These are phyloP conservation scores for Periparus ater DNA, from an alignment of 2,797 vertebrate species.

Conservation along the genomic window DNA sequence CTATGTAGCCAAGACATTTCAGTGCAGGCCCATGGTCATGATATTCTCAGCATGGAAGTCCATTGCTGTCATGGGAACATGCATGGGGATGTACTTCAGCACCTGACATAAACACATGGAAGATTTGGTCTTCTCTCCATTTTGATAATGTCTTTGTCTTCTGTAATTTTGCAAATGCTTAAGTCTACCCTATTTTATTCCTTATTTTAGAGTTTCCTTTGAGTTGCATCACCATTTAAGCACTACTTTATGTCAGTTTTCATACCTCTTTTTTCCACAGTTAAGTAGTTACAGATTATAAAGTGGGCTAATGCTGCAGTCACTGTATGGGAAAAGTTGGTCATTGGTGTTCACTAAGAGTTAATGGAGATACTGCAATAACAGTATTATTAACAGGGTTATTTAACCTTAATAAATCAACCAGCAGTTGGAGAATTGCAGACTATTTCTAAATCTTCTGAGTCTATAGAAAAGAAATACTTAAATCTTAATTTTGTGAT, in stretches of 20 bases:
- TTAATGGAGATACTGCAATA: not conserved
- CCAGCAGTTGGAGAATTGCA: not conserved
- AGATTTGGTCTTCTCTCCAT: not conserved
- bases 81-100: accelerated
- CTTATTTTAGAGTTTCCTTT: not conserved
- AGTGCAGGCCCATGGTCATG: not conserved
- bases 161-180: not conserved
- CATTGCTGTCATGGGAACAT: not conserved
- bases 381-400: not conserved
- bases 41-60: not conserved
- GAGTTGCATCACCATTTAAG: not conserved
- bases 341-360: not conserved
- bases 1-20: not conserved
- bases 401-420: not conserved
- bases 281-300: not conserved
- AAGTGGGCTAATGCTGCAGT: not conserved
- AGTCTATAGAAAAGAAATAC: not conserved
- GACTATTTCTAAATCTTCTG: not conserved
- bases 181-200: not conserved
- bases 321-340: not conserved
- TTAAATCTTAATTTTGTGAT: slow-evolving; percentile 37
- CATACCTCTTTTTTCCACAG: not conserved
- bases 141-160: not conserved
- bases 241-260: not conserved
- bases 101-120: not conserved